Base-by-base conservation (phyloP, 2,888 invertebrate genomes). In the Polyploca ridens region DNA sequence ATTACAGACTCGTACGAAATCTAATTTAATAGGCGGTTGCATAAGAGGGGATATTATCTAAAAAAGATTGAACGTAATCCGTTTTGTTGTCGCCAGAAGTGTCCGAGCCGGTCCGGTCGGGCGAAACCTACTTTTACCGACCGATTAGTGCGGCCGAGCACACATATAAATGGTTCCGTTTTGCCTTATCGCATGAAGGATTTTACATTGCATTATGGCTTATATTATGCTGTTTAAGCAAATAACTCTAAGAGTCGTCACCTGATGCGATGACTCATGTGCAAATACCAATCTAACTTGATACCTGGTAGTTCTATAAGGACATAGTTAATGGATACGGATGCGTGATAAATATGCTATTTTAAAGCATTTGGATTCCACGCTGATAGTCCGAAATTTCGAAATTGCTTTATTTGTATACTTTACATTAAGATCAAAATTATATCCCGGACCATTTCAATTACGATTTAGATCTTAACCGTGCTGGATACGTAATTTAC, bases 1-100 rank as follows among this genome's bases (percentile, higher is more conserved):
- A 91, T 90, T 90, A 88, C 83, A 74, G 74, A 79, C 83, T 82
- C 86, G 84, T 85, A 85, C 82, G 83, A 85, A 89, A 87, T 85
- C 83, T 87, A 89, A 89, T 88, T 87, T 82, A 76, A 76, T 63
- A 69, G 62, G 70, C 6, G 69, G 76, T 88, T 90, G 82, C 83
- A 84, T 81, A 86, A 89, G 82, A 77, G 77, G 73, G 71, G 71
- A 78, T 81, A 84, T 84, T 86, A 85, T 86, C 80, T 83, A 84
- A 83, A 85, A 82, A 80, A 79, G 78, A 83, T 83, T 82, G 78
- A 68, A 76, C 71, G 78, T 78, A 84, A 87, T 83, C 71, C 75
- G 75, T 78, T 82, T 79, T 80, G 76, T 71, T 75, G 78, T 75
- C 84, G 79, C 76, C 74, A 78, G 76, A 79, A 69, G 73, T 68